Conservation (phyloP, 2,797 vertebrate species). For the Hyperoplus lanceolatus region DNA sequence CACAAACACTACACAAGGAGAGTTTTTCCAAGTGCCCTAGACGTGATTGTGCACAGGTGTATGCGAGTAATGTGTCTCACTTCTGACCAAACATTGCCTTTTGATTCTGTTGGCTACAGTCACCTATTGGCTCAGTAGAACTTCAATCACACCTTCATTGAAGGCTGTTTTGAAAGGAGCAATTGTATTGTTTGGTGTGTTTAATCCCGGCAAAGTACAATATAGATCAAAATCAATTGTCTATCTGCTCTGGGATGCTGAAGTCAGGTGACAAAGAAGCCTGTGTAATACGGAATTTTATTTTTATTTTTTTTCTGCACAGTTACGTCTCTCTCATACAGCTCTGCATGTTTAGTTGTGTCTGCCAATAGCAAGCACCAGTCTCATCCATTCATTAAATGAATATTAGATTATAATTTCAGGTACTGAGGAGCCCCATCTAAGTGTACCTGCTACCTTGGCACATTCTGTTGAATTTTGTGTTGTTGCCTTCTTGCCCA, state of each 20-base stretch:
- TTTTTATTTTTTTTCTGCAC: not conserved
- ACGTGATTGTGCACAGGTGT: constrained; percentile 25
- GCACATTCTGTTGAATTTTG: not conserved
- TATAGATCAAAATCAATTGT: constrained; percentile 41
- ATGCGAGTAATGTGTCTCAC: constrained; percentile 20
- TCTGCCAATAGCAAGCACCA: not conserved
- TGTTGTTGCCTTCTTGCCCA: not conserved
- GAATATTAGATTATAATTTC: not conserved
- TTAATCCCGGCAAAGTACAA: constrained; percentile 25
- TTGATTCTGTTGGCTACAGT: constrained; percentile 23
- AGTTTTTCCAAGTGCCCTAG: constrained; percentile 6
- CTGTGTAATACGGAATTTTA: constrained; percentile 11
- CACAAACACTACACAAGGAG: not conserved
- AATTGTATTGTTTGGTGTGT: constrained; percentile 35
- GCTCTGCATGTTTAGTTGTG: not conserved
- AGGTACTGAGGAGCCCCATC: not conserved
- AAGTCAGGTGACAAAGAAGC: constrained; percentile 17
- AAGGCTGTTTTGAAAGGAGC: constrained; percentile 16
- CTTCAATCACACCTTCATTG: constrained; percentile 32
- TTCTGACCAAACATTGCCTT: constrained; percentile 58
- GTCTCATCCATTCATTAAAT: constrained; percentile 7
- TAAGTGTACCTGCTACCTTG: not conserved
- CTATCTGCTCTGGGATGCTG: not conserved
- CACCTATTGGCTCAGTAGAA: constrained; percentile 21
- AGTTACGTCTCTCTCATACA: not conserved